phyloP scores from a whole-genome alignment of 2,113 vertebrate genomes.

The Bubo scandiacus region DNA sequence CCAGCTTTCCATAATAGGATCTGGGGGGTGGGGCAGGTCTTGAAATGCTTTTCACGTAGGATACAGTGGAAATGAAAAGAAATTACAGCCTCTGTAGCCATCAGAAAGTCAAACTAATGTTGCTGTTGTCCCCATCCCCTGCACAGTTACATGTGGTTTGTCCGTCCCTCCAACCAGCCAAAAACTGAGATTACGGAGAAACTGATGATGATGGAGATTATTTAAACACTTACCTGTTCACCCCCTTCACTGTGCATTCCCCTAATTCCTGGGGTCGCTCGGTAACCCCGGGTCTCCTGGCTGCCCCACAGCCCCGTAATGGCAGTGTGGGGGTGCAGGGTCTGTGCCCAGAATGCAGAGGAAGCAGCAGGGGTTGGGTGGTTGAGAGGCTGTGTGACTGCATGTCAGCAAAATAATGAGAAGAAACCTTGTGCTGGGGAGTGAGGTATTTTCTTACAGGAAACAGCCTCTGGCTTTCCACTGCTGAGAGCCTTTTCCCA shows the following conservation, averaged over 20 bases:
- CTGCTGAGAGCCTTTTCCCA: background rate
- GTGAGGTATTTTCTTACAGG: background rate
- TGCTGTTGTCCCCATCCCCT: background rate
- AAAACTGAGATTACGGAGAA: background rate
- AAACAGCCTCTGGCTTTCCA: background rate
- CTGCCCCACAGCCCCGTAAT: background rate
- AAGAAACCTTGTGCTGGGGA: background rate
- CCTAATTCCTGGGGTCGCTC: background rate
- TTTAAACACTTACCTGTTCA: background rate
- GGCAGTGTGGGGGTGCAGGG: background rate
- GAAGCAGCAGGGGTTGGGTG: background rate
- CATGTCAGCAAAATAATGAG: fast-evolving
- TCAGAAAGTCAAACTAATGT: background rate
- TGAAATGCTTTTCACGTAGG: background rate
- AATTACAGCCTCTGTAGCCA: background rate
- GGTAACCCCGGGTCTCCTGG: background rate
- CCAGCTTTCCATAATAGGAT: background rate
- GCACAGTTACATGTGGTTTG: background rate
- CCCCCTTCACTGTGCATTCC: background rate
- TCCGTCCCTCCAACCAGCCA: background rate
- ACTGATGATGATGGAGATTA: background rate
- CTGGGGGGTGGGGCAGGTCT: background rate
- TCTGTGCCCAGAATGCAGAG: background rate
- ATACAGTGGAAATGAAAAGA: background rate
- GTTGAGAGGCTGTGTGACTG: background rate